Conservation (phyloP, 2,888 invertebrate species). For the Hyppa rectilinea region DNA sequence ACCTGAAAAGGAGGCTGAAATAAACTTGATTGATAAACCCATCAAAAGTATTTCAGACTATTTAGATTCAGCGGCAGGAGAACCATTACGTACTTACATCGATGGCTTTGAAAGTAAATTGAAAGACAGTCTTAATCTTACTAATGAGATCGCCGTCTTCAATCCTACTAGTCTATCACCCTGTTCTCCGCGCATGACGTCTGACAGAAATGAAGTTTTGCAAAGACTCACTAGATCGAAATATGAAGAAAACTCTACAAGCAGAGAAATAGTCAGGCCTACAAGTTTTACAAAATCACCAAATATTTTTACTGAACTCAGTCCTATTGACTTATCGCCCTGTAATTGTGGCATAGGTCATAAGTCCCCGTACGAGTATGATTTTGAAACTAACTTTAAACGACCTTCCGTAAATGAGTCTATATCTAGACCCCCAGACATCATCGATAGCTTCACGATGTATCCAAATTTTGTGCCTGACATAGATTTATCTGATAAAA, state of each 20-base stretch:
- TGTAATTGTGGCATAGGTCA: slow-evolving; percentile 72
- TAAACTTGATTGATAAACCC: slow-evolving; percentile 62
- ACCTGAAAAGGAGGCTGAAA: slow-evolving; percentile 58
- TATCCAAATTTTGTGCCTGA: slow-evolving; percentile 89
- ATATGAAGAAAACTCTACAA: slow-evolving; percentile 71
- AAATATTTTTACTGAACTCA: slow-evolving; percentile 77
- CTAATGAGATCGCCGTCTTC: slow-evolving; percentile 67
- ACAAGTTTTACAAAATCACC: slow-evolving; percentile 72
- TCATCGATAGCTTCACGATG: slow-evolving; percentile 87
- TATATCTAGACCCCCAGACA: slow-evolving; percentile 81
- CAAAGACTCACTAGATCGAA: slow-evolving; percentile 73
- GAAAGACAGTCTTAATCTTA: slow-evolving; percentile 72
- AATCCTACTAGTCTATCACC: slow-evolving; percentile 66
- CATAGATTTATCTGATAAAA: slow-evolving; percentile 87
- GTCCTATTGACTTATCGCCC: slow-evolving; percentile 84
- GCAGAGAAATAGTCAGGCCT: slow-evolving; percentile 71
- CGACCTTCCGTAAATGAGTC: slow-evolving; percentile 70
- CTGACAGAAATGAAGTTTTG: slow-evolving; percentile 74
- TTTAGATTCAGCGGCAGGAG: slow-evolving; percentile 84
- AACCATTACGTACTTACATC: slow-evolving; percentile 84
- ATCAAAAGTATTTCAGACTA: slow-evolving; percentile 83
- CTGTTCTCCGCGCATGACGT: slow-evolving; percentile 64
- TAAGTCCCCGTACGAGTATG: slow-evolving; percentile 75
- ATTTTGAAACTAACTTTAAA: slow-evolving; percentile 78
- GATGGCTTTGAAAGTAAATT: slow-evolving; percentile 86